phyloP scores from a whole-genome alignment of 2,797 vertebrate genomes.

The Sciaenops ocellatus region DNA sequence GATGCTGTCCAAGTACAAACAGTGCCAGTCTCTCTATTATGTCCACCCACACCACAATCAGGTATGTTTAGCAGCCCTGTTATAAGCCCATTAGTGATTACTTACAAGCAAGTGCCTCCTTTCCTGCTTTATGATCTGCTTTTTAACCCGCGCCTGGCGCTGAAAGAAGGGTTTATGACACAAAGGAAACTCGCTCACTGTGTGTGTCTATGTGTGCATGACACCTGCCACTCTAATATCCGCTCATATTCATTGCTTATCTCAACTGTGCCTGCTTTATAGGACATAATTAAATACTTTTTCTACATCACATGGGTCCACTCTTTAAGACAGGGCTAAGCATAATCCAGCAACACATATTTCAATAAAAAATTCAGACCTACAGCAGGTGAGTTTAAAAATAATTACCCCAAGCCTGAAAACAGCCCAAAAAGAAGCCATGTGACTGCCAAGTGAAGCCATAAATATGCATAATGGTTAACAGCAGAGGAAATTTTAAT shows the following conservation, averaged over 20 bases:
- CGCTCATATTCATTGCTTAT: conserved; percentile 3
- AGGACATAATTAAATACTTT: background rate
- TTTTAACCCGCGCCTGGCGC: conserved; percentile 19
- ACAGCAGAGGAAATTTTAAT: conserved; percentile 21
- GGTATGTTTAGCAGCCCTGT: conserved; percentile 25
- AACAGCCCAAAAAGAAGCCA: conserved; percentile 3
- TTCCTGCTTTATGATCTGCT: conserved; percentile 14
- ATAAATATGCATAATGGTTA: conserved; percentile 10
- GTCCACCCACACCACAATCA: conserved; percentile 41
- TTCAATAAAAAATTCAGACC: background rate
- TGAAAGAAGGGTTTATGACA: conserved; percentile 26
- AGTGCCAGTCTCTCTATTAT: conserved; percentile 5
- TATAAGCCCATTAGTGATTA: conserved; percentile 41
- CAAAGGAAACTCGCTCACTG: conserved; percentile 2
- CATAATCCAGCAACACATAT: background rate
- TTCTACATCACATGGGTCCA: background rate
- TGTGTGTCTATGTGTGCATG: background rate
- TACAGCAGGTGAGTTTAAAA: background rate
- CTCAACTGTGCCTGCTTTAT: background rate
- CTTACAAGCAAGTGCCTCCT: conserved; percentile 32
- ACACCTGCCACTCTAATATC: conserved; percentile 24
- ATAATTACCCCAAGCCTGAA: conserved; percentile 4
- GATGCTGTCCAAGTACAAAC: background rate
- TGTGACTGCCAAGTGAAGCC: background rate
- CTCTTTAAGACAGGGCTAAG: background rate